These are phyloP conservation scores for Villa cingulata DNA, from an alignment of 2,888 invertebrate genomes.

Conservation along the genomic window DNA sequence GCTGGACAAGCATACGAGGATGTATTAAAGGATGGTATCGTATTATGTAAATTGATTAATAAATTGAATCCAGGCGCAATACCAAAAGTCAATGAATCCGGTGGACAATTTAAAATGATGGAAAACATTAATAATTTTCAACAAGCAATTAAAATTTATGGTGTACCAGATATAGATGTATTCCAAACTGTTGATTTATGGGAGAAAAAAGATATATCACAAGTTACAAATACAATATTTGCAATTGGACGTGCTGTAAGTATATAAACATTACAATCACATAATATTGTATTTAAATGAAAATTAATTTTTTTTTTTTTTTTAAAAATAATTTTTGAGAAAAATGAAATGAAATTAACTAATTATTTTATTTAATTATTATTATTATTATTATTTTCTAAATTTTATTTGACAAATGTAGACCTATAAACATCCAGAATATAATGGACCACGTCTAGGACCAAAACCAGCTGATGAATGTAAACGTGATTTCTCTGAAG, in stretches of 20 bases:
- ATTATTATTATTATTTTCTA: background rate
- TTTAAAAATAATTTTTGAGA: no score
- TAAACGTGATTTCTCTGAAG: conserved; percentile 88
- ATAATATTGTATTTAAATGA: no score
- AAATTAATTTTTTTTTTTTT: background rate
- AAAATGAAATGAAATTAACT: no score
- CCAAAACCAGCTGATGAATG: conserved; percentile 89
- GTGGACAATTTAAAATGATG: conserved; percentile 99
- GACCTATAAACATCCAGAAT: conserved; percentile 76
- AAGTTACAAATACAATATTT: conserved; percentile 72
- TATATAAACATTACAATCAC: conserved; percentile 3
- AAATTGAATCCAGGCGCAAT: conserved; percentile 79
- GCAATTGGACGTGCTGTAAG: conserved; percentile 72
- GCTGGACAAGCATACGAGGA: conserved; percentile 71
- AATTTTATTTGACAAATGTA: conserved; percentile 32
- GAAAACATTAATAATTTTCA: conserved; percentile 95
- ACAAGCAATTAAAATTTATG: conserved; percentile 71
- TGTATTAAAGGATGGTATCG: conserved; percentile 78
- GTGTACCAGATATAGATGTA: conserved; percentile 79
- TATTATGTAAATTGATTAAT: conserved; percentile 91
- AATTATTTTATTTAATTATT: background rate
- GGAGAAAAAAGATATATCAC: conserved; percentile 84
- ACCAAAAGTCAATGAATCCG: conserved; percentile 80
- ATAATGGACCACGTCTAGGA: conserved; percentile 77
- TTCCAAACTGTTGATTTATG: conserved; percentile 96